A percentile compares a stretch with the other conserved stretches of the same genome.
Conservation (phyloP, 2,113 vertebrate genomes). For the Tricholaema leucomelas region DNA sequence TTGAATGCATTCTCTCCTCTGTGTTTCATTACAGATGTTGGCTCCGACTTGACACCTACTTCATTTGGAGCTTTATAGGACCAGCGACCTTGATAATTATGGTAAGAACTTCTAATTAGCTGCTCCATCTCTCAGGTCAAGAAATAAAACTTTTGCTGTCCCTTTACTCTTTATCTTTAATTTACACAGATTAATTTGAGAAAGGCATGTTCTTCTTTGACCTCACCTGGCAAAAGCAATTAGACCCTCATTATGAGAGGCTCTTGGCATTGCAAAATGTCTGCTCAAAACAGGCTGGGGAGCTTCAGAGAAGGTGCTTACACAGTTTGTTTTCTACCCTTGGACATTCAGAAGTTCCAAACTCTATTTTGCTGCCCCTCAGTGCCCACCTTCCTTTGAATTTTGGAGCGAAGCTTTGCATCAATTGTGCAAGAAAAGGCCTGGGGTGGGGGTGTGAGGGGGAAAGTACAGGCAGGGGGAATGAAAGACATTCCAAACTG, state of each 20-base stretch:
- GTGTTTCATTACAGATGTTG: conserved; percentile 91
- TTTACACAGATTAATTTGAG: conserved; percentile 75
- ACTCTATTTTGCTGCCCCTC: background rate
- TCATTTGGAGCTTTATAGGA: conserved; percentile 99
- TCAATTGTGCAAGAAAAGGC: background rate
- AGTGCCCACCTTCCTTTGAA: background rate
- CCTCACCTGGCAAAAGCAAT: conserved; percentile 68
- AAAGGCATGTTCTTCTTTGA: conserved; percentile 70
- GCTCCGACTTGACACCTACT: conserved; percentile 98
- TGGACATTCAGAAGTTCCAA: background rate
- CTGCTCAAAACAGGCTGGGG: conserved; percentile 7
- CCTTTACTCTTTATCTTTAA: conserved; percentile 60
- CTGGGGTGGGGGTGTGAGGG: background rate
- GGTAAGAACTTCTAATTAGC: conserved; percentile 92
- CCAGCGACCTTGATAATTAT: conserved; percentile 99
- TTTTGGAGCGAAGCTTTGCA: background rate
- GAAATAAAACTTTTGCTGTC: conserved; percentile 77
- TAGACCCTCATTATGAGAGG: conserved; percentile 52
- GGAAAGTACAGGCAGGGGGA: background rate
- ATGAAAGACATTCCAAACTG: background rate
- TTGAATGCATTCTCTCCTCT: conserved; percentile 77
- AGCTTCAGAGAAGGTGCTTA: background rate
- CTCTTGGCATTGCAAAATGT: conserved; percentile 44
- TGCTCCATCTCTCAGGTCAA: conserved; percentile 80
- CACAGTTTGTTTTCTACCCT: background rate